Percentiles rank a stretch among this genome's conserved stretches.
Conservation (phyloP, 2,797 vertebrate species). For the Phrynocephalus guinanensis region DNA sequence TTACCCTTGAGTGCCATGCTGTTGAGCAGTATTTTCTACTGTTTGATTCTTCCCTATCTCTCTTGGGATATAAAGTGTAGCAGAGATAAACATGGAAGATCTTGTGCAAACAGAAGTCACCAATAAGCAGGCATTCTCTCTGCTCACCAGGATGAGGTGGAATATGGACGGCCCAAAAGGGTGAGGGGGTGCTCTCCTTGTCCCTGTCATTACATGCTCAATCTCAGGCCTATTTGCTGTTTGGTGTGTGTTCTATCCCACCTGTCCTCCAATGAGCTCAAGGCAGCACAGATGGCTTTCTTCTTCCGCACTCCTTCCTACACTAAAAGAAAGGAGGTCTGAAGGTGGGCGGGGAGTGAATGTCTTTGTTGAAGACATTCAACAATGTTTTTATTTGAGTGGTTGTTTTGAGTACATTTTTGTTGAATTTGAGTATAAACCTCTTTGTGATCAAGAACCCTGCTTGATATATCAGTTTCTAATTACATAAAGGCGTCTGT, state of each 20-base stretch:
- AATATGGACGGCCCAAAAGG: background rate
- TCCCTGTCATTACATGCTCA: background rate
- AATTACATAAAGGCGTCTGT: background rate
- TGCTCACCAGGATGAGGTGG: background rate
- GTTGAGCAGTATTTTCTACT: background rate
- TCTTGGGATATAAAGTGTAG: background rate
- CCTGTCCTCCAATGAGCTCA: too few relatives aligned
- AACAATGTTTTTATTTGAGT: too few relatives aligned
- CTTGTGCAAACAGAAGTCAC: background rate
- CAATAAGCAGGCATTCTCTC: background rate
- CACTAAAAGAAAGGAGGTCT: background rate
- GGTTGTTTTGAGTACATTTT: background rate
- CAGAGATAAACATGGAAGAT: background rate
- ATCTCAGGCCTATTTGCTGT: too few relatives aligned
- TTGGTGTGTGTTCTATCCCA: too few relatives aligned
- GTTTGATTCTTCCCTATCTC: background rate
- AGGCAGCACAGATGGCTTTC: too few relatives aligned
- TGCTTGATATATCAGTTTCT: background rate
- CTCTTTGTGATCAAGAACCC: background rate
- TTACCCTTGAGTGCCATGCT: conserved; percentile 22
- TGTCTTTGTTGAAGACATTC: too few relatives aligned
- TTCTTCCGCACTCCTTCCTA: background rate
- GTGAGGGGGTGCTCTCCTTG: too few relatives aligned
- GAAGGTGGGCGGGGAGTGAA: background rate
- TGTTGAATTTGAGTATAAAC: background rate